Percentiles rank a stretch among this genome's conserved stretches.
phyloP scores from a whole-genome alignment of 2,113 vertebrate species.

The Phalacrocorax carbo region DNA sequence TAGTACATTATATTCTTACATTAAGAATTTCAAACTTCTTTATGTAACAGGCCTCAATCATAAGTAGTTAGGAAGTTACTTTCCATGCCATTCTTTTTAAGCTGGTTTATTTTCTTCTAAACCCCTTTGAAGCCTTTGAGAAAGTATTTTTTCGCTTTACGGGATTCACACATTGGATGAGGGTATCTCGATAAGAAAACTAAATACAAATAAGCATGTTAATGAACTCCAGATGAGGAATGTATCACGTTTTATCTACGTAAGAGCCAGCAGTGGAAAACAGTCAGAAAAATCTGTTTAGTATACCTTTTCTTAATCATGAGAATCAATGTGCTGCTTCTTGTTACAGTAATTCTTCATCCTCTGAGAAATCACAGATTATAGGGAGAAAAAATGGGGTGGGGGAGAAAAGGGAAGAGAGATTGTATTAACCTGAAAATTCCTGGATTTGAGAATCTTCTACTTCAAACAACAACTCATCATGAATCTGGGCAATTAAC shows the following conservation, averaged over 20 bases:
- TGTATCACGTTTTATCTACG: neutral
- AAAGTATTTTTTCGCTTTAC: neutral
- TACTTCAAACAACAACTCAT: conserved; percentile 92
- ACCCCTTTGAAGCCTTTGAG: neutral
- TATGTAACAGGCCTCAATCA: neutral
- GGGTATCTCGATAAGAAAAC: neutral
- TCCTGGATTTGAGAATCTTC: conserved; percentile 82
- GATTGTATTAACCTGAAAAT: conserved; percentile 80
- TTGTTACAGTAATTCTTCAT: neutral
- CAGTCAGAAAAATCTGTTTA: neutral
- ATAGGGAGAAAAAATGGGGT: neutral
- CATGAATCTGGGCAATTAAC: conserved; percentile 90
- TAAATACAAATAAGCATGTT: neutral
- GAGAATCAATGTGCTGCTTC: neutral
- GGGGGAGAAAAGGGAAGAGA: neutral
- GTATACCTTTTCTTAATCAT: neutral
- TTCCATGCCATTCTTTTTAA: neutral
- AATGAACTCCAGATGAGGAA: neutral
- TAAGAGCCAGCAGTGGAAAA: neutral
- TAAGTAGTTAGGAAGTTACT: neutral
- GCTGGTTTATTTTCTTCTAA: neutral
- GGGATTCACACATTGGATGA: neutral
- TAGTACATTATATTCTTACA: neutral
- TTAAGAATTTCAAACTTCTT: neutral
- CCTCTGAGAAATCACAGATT: neutral